Base-by-base conservation (phyloP, 1,140 invertebrate species). In the Diploscapter pachys region DNA sequence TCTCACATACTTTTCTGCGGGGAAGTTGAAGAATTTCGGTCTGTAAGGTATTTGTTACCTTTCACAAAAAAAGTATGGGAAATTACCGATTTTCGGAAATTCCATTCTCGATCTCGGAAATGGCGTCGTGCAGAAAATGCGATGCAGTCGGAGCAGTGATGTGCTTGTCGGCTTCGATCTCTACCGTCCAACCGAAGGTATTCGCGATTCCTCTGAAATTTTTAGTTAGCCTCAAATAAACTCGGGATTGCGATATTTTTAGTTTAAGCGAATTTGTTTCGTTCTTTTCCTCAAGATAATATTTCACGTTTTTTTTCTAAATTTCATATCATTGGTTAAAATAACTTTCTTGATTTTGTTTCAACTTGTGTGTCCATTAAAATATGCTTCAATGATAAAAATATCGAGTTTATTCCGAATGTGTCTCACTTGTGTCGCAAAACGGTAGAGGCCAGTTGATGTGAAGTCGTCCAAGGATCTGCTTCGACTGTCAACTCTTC, bases 381-480 rank as follows among this genome's bases (percentile, higher is more conserved):
- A 31, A 31, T 31, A 31, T 31, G 31, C 31, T 55, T 52, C 5
- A 64, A 67, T 63, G 64, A 50, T 68, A 13, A 64, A 71, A 71
- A 5, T 31, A 31, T 31, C 31, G 31, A 31, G 31, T 31, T 31
- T 31, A 31, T 31, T 31, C 31, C 31, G 31, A 31, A n/a, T 63
- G 50, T 89, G 50, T 89, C 71, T 9, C 74, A 85, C 83, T 79
- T 75, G 31, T 84, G 75, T 71, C 82, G 76, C 51, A 88, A 75
- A 56, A 87, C 67, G 69, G 82, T 69, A 3, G 80, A 77, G 68
- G 89, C 88, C 76, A 92, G 90, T 80, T 93, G 91, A 85, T 96
- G 93, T 77, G 92, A 95, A 11, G 92, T 93, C 9, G 92, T 94
- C 95, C 95, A 97, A 0, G 94, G 93, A 81, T 96, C 92, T 31